A percentile compares a stretch with the other conserved stretches of the same genome.
Evolutionary conservation across 2,888 invertebrate genomes (phyloP).

Genomic region (Griposia aprilina): DNA sequence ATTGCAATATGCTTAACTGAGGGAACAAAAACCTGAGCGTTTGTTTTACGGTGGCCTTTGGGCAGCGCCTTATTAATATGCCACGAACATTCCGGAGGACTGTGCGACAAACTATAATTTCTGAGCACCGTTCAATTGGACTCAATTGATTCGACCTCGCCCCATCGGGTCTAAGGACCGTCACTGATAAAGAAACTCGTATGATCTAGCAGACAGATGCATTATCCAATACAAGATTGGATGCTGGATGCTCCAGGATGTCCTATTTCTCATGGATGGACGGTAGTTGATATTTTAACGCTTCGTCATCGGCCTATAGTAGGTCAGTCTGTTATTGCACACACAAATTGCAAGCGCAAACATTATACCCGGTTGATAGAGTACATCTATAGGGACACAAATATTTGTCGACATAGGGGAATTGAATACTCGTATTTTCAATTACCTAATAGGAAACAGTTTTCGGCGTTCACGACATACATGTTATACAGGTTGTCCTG

Average conservation of each 20-base stretch:
- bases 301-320: constrained; percentile 19
- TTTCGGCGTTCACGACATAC: constrained; percentile 4
- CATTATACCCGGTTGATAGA: not conserved
- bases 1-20: too few relatives aligned
- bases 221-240: constrained; percentile 63
- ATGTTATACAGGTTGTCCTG: too few relatives aligned
- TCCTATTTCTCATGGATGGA: constrained; percentile 56
- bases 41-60: too few relatives aligned
- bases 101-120: constrained; percentile 69
- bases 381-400: not conserved
- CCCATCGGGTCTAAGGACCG: constrained; percentile 60
- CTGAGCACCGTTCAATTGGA: constrained; percentile 80
- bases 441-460: constrained; percentile 38
- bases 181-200: constrained; percentile 64
- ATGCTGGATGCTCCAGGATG: constrained; percentile 58
- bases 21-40: too few relatives aligned
- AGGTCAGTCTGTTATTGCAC: constrained; percentile 39
- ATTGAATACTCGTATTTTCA: constrained; percentile 34
- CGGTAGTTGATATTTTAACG: constrained; percentile 41
- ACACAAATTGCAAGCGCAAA: constrained; percentile 37
- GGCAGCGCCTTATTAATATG: constrained; percentile 42
- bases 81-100: constrained; percentile 58
- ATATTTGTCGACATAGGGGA: constrained; percentile 23
- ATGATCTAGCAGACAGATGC: constrained; percentile 62
- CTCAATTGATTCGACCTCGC: constrained; percentile 86